Evolutionary conservation across 2,888 invertebrate species (phyloP).

Genomic region (Periphyllus acericola): DNA sequence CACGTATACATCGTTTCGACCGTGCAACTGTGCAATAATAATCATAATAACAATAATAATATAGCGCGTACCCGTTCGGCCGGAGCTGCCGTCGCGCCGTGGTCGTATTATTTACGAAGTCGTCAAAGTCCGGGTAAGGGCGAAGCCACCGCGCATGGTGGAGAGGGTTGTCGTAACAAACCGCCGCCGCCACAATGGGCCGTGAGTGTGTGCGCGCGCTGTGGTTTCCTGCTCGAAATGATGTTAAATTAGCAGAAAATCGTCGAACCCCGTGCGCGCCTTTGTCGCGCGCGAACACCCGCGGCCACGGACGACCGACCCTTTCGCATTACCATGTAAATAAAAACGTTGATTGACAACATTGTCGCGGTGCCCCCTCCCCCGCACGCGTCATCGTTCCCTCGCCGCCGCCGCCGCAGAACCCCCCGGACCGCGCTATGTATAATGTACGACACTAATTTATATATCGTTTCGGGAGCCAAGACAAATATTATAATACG

Average conservation of each 20-base stretch:
- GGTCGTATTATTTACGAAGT: too few relatives aligned
- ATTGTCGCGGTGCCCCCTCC: slow-evolving; percentile 33
- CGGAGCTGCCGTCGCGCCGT: not conserved
- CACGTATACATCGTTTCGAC: not conserved
- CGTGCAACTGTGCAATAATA: not conserved
- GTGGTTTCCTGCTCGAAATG: slow-evolving; percentile 62
- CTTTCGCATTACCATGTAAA: slow-evolving; percentile 57
- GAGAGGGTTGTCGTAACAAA: slow-evolving; percentile 1
- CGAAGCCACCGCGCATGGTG: not conserved
- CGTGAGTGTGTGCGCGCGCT: not conserved
- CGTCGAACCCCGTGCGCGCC: slow-evolving; percentile 54
- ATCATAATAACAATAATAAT: slow-evolving; percentile 2
- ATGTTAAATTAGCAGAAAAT: slow-evolving; percentile 65
- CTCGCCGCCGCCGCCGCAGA: too few relatives aligned
- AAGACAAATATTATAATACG: too few relatives aligned
- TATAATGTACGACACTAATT: too few relatives aligned
- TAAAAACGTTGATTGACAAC: slow-evolving; percentile 62
- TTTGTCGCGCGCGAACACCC: slow-evolving; percentile 44
- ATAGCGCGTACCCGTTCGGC: not conserved
- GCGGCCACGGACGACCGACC: slow-evolving; percentile 29
- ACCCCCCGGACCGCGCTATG: too few relatives aligned
- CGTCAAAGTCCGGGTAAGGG: not conserved
- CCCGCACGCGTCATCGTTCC: too few relatives aligned
- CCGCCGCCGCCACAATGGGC: not conserved
- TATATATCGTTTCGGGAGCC: too few relatives aligned